A percentile compares a stretch with the other conserved stretches of the same genome.
Conservation (phyloP, 2,113 vertebrate species). For the Nipponia nippon region DNA sequence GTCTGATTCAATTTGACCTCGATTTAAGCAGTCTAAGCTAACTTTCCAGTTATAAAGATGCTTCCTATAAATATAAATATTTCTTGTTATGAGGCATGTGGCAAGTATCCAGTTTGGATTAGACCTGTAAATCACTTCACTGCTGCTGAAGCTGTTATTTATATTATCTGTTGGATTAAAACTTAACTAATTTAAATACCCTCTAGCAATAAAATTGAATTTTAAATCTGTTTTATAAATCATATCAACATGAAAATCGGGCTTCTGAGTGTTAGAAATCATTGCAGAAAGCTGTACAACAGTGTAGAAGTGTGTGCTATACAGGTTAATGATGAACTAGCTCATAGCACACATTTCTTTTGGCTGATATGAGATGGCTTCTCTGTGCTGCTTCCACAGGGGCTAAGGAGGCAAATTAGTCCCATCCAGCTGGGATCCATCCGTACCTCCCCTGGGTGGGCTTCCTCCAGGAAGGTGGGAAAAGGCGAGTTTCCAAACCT, state of each 20-base stretch:
- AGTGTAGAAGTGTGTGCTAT: not conserved
- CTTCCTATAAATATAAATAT: not conserved
- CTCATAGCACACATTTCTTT: not conserved
- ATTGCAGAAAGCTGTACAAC: not conserved
- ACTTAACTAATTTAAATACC: not conserved
- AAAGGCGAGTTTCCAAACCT: not conserved
- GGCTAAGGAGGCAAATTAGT: not conserved
- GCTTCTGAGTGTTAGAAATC: not conserved
- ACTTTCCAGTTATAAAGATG: not conserved
- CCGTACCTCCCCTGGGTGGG: not conserved
- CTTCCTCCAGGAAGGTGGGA: not conserved
- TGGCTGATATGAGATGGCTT: not conserved
- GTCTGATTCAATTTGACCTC: not conserved
- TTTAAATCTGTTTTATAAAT: not conserved
- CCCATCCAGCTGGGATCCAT: not conserved
- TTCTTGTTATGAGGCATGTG: not conserved
- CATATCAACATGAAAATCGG: not conserved
- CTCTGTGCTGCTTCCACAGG: not conserved
- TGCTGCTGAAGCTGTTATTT: not conserved
- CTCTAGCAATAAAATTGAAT: not conserved
- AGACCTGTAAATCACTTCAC: not conserved
- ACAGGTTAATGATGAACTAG: not conserved
- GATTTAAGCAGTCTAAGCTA: constrained; percentile 2
- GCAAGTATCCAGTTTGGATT: constrained; percentile 9
- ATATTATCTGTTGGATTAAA: constrained; percentile 1